Conservation (phyloP, 2,888 invertebrate genomes). For the Iselma pallidipennis region DNA sequence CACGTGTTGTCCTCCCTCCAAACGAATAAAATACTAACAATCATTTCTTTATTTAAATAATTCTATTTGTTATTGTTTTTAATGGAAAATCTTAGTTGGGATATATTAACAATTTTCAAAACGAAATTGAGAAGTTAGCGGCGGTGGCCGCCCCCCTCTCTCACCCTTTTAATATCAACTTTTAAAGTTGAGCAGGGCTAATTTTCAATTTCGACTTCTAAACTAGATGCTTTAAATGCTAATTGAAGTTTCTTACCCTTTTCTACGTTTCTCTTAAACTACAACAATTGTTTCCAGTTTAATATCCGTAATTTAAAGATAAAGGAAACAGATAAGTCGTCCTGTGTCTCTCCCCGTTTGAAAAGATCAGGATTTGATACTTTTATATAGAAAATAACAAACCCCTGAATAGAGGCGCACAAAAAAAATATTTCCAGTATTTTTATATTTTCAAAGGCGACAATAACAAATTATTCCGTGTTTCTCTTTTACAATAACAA, state of each 20-base stretch:
- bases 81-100: too few species aligned
- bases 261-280: slow-evolving; percentile 13
- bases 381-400: not conserved
- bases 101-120: slow-evolving; percentile 13
- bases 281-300: slow-evolving; percentile 26
- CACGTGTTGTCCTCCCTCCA: not conserved
- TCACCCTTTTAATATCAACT: too few species aligned
- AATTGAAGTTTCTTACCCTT: slow-evolving; percentile 24
- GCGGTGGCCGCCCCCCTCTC: too few species aligned
- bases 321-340: not conserved
- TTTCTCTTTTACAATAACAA: not conserved
- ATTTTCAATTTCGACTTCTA: slow-evolving; percentile 29
- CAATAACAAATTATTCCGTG: not conserved
- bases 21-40: not conserved
- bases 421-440: not conserved
- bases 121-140: slow-evolving; percentile 24
- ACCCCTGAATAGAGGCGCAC: not conserved
- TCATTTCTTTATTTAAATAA: not conserved
- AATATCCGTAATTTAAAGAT: slow-evolving; percentile 25
- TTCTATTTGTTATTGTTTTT: slow-evolving; percentile 8
- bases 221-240: slow-evolving; percentile 29
- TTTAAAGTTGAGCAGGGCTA: slow-evolving; percentile 24
- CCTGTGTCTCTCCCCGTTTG: not conserved
- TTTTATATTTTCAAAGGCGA: not conserved
- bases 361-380: not conserved